Percentiles rank a stretch among this genome's conserved stretches.
Conservation (phyloP, 2,113 vertebrate species). For the Corythornis cristatus region DNA sequence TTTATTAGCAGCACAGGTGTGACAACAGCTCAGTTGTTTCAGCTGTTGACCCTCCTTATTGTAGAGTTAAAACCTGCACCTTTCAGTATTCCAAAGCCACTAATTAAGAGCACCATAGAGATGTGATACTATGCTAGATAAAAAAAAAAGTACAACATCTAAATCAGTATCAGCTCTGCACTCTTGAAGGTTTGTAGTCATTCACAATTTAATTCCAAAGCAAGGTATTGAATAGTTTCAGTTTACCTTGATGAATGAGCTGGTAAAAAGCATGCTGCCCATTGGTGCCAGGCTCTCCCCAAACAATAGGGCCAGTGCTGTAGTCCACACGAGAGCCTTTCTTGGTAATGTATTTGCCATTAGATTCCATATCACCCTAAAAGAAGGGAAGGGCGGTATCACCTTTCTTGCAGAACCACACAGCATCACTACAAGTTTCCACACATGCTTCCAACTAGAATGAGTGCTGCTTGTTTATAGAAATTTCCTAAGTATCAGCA, state of each 20-base stretch:
- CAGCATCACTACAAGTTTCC: neutral
- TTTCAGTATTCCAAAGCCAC: neutral
- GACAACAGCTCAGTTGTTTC: neutral
- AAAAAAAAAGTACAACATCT: neutral
- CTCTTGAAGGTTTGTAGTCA: neutral
- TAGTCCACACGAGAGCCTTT: constrained; percentile 86
- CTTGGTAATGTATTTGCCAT: constrained; percentile 93
- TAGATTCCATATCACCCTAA: constrained; percentile 98
- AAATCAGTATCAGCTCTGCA: neutral
- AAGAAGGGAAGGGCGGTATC: neutral
- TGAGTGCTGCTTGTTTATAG: neutral
- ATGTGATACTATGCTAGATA: neutral
- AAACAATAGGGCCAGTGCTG: constrained; percentile 93
- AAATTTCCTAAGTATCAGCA: neutral
- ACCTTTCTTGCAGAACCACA: neutral
- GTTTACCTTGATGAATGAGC: constrained; percentile 95
- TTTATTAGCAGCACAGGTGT: neutral
- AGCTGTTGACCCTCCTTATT: neutral
- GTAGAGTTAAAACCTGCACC: neutral
- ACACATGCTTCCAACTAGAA: neutral
- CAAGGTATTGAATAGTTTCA: neutral
- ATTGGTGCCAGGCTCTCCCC: constrained; percentile 97
- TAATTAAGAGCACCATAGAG: neutral
- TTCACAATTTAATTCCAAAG: neutral
- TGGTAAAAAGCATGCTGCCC: constrained; percentile 98